These are phyloP conservation scores for Magallana ariakensis DNA, from an alignment of 1,140 invertebrate species.

Conservation along the genomic window DNA sequence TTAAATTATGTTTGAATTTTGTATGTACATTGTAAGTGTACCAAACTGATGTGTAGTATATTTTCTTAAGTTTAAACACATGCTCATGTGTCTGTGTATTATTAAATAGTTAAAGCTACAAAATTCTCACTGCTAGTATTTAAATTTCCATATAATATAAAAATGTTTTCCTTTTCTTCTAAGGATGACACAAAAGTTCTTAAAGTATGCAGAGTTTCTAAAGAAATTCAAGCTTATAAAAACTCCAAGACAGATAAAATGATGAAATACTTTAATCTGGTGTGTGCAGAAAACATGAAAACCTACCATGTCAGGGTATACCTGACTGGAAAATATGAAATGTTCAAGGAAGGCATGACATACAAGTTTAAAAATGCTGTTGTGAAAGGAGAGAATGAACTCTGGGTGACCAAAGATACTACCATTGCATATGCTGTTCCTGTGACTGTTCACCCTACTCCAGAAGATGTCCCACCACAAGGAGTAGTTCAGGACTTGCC, in stretches of 20 bases:
- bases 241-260: not conserved
- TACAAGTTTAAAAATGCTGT: not conserved
- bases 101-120: too few species aligned
- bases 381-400: not conserved
- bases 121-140: too few species aligned
- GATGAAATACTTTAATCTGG: conserved; percentile 1
- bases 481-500: not conserved
- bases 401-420: not conserved
- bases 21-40: too few species aligned
- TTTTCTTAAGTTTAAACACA: not conserved
- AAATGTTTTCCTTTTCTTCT: not conserved
- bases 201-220: not conserved
- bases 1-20: too few species aligned
- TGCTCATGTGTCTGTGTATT: not conserved
- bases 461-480: conserved; percentile 4
- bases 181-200: not conserved
- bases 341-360: not conserved
- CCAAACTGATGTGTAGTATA: too few species aligned
- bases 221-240: not conserved
- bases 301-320: not conserved
- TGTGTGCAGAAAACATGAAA: not conserved
- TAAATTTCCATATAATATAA: too few species aligned
- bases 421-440: not conserved
- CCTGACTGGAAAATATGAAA: not conserved
- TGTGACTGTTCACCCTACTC: not conserved